Conservation (phyloP, 2,113 vertebrate genomes). For the Sclerurus mexicanus region DNA sequence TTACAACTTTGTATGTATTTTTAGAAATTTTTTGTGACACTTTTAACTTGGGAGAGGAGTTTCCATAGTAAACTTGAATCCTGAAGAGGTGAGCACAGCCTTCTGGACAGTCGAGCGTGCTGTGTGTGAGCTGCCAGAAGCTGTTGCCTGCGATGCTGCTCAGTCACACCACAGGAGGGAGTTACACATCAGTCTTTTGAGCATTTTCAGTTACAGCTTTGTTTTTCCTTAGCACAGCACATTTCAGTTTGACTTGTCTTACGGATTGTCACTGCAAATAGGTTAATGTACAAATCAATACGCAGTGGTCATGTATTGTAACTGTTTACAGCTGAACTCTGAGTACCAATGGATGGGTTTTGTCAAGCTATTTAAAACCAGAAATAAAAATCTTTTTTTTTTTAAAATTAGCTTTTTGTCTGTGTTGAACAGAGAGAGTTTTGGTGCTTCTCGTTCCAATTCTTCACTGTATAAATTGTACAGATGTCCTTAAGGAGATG, state of each 20-base stretch:
- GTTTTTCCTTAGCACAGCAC: not conserved
- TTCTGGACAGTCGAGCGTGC: not conserved
- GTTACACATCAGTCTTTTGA: not conserved
- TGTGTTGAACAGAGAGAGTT: not conserved
- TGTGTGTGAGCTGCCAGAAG: not conserved
- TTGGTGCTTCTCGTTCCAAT: not conserved
- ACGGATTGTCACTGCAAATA: not conserved
- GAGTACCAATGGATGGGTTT: conserved; percentile 3
- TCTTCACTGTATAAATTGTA: not conserved
- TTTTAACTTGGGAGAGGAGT: not conserved
- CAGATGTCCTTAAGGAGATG: not conserved
- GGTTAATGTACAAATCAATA: not conserved
- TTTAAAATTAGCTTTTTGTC: not conserved
- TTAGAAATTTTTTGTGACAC: not conserved
- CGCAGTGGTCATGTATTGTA: not conserved
- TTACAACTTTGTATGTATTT: conserved; percentile 49
- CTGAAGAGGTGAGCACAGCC: not conserved
- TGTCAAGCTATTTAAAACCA: conserved; percentile 48
- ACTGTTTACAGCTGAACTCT: conserved; percentile 49
- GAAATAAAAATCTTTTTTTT: conserved; percentile 37
- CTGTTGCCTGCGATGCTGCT: not conserved
- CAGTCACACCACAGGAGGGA: conserved; percentile 67
- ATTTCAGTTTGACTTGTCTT: not conserved
- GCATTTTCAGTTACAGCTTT: not conserved
- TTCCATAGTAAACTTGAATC: not conserved